Base-by-base conservation (phyloP, 2,113 vertebrate species). In the Macrotus californicus region DNA sequence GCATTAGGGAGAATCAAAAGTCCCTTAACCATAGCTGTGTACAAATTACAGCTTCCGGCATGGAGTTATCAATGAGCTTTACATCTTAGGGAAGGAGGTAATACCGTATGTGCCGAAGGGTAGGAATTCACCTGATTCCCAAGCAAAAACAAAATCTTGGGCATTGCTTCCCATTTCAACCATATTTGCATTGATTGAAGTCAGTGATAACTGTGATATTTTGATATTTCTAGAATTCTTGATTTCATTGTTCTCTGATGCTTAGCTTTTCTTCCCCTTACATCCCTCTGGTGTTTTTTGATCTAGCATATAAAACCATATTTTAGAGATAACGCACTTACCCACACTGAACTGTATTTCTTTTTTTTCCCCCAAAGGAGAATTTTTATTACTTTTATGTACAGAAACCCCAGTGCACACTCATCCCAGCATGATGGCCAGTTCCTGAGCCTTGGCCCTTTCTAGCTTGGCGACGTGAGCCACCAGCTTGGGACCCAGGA, bases 81-180 rank as follows among this genome's bases (percentile, higher is more conserved):
- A 70, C 52, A 21, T 67, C 34, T 77, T 24, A 7, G 26, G 29
- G 43, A 46, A 90, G 61, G 64, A n/a, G 87, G 54, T 26, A 41
- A 54, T 10, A 64, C 4, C 2, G 1, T 3, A 59, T 0, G 2
- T 4, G 26, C 29, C 5, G 24, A 26, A 50, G 48, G 54, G 2
- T n/a, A 79, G 83, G 81, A 54, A 5, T 2, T 34, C 48, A 50
- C 39, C 59, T 36, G 7, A 11, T n/a, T 61, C 19, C 48, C 39
- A 39, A 69, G 54, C 46, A 73, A 50, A 93, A 82, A 43, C 9
- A 4, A n/a, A 24, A 13, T 31, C 22, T 61, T 10, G 43, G 72
- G 2, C 22, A 36, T 3, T 31, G 12, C 10, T 66, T 66, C 22
- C 61, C 1, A 8, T 19, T 46, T 26, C 64, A 67, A 24, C 31